Conservation (phyloP, 2,797 vertebrate genomes). For the Pteropus rufus region DNA sequence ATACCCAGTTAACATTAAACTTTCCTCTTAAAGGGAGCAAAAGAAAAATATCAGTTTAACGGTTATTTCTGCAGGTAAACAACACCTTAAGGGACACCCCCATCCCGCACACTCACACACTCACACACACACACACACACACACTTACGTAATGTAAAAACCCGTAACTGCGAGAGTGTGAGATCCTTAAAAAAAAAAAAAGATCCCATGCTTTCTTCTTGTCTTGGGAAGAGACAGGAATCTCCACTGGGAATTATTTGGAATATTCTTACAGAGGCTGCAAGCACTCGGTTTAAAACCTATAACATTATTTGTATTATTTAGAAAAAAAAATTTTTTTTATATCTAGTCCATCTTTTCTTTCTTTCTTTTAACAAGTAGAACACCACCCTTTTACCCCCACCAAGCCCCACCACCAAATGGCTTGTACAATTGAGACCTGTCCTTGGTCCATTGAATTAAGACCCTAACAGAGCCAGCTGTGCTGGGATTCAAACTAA, state of each 20-base stretch:
- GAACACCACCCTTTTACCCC: constrained; percentile 34
- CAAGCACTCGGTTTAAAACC: constrained; percentile 74
- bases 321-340: background rate
- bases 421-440: constrained; percentile 79
- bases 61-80: constrained; percentile 45
- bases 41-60: constrained; percentile 29
- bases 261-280: constrained; percentile 71
- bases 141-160: constrained; percentile 36
- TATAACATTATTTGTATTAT: constrained; percentile 75
- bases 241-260: constrained; percentile 68
- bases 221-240: constrained; percentile 65
- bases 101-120: too few relatives aligned
- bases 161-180: constrained; percentile 29
- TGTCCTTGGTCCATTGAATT: constrained; percentile 82
- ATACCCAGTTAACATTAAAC: constrained; percentile 61
- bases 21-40: constrained; percentile 55
- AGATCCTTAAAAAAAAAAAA: background rate
- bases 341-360: background rate
- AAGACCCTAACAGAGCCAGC: constrained; percentile 81
- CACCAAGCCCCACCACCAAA: constrained; percentile 63
- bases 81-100: background rate
- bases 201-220: constrained; percentile 37
- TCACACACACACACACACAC: background rate
- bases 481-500: constrained; percentile 84
- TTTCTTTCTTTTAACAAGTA: constrained; percentile 55